Evolutionary conservation across 2,113 vertebrate species (phyloP).

Genomic region (Drymodes brunneopygia): DNA sequence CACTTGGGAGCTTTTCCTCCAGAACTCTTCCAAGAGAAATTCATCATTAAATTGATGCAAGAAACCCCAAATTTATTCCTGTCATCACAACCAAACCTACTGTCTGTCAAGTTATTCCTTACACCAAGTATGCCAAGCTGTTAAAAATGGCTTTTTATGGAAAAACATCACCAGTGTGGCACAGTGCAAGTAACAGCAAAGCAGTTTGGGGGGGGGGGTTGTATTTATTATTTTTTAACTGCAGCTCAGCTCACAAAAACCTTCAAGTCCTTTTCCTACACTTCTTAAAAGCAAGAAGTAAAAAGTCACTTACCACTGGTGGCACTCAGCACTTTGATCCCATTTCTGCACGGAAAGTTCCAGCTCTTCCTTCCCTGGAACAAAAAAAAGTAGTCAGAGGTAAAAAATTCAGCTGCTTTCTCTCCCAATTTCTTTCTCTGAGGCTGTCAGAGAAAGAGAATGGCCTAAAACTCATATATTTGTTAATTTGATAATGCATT

Average conservation of each 20-base stretch:
- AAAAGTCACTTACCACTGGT: slow-evolving; percentile 81
- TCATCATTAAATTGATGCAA: neutral
- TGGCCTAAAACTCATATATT: rapidly evolving
- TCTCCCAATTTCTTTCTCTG: neutral
- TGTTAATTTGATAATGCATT: neutral
- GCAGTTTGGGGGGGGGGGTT: no score
- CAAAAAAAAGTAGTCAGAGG: neutral
- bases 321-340: slow-evolving; percentile 79
- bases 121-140: neutral
- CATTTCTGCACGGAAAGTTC: slow-evolving; percentile 79
- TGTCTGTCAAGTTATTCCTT: neutral
- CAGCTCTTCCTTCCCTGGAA: slow-evolving; percentile 83
- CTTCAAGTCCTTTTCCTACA: neutral
- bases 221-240: neutral
- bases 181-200: neutral
- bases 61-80: neutral
- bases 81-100: neutral
- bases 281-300: neutral
- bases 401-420: neutral
- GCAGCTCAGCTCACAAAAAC: neutral
- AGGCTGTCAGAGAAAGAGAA: neutral
- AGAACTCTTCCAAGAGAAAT: neutral
- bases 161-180: neutral
- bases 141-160: neutral
- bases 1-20: neutral